Conservation (phyloP, 2,888 invertebrate genomes). For the Cryptophagus acutangulus region DNA sequence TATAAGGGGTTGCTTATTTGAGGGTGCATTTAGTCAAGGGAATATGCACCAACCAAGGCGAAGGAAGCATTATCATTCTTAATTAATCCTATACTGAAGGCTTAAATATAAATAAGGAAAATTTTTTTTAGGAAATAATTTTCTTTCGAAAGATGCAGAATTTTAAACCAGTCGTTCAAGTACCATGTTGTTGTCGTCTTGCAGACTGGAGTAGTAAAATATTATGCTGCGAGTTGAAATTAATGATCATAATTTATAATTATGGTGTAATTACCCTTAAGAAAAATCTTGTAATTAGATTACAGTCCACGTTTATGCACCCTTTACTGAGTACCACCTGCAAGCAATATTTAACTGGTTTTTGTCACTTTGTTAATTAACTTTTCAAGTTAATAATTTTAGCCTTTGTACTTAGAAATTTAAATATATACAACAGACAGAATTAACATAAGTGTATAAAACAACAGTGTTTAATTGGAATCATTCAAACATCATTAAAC, state of each 20-base stretch:
- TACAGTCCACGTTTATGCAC: slow-evolving; percentile 28
- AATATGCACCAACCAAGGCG: background rate
- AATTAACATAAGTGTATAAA: too few relatives aligned
- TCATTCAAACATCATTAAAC: too few relatives aligned
- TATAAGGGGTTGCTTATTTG: slow-evolving; percentile 2
- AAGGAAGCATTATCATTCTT: background rate
- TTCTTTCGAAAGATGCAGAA: too few relatives aligned
- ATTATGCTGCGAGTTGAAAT: background rate
- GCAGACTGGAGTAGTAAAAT: background rate
- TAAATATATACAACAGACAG: too few relatives aligned
- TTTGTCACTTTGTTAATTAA: slow-evolving; percentile 23
- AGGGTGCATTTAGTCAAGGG: slow-evolving; percentile 2
- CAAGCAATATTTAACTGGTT: slow-evolving; percentile 28
- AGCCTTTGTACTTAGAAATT: too few relatives aligned
- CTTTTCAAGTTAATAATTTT: background rate
- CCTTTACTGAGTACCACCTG: slow-evolving; percentile 28
- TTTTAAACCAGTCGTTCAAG: background rate
- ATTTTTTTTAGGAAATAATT: too few relatives aligned
- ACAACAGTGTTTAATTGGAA: too few relatives aligned
- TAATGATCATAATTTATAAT: background rate
- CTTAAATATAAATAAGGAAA: too few relatives aligned
- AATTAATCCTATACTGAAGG: background rate
- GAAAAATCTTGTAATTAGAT: too few relatives aligned
- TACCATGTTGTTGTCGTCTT: background rate
- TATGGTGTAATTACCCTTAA: slow-evolving; percentile 5